Conservation (phyloP, 2,113 vertebrate species). For the Scomber scombrus region DNA sequence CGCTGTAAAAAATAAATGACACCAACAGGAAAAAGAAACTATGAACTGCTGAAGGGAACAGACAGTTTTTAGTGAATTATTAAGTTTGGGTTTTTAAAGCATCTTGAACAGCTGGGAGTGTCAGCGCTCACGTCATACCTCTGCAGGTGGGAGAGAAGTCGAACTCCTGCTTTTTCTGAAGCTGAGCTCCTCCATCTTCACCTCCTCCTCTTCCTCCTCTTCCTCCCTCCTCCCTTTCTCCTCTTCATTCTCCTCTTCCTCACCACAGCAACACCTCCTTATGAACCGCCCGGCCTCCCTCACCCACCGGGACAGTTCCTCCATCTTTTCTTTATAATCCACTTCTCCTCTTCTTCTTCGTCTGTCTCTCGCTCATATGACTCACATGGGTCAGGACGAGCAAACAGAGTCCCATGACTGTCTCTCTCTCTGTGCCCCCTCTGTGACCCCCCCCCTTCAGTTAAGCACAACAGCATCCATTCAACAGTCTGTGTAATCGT, state of each 20-base stretch:
- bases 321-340: conserved; percentile 61
- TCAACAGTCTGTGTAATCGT: conserved; percentile 9
- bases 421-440: not conserved
- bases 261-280: conserved; percentile 67
- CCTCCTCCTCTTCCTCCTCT: conserved; percentile 35
- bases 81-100: not conserved
- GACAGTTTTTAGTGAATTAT: too few species aligned
- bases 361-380: conserved; percentile 83
- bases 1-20: too few species aligned
- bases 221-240: conserved; percentile 16
- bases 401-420: conserved; percentile 87
- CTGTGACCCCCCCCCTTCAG: not conserved
- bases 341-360: conserved; percentile 12
- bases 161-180: conserved; percentile 67
- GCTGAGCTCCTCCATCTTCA: conserved; percentile 37
- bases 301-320: conserved; percentile 59
- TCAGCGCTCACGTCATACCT: conserved; percentile 66
- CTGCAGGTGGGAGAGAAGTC: conserved; percentile 54
- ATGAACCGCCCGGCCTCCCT: conserved; percentile 46
- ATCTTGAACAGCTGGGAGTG: not conserved
- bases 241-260: conserved; percentile 42
- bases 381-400: conserved; percentile 80
- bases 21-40: too few species aligned
- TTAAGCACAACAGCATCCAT: conserved; percentile 30
- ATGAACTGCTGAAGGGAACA: too few species aligned